Conservation (phyloP, 1,140 invertebrate species). For the Thrips palmi region DNA sequence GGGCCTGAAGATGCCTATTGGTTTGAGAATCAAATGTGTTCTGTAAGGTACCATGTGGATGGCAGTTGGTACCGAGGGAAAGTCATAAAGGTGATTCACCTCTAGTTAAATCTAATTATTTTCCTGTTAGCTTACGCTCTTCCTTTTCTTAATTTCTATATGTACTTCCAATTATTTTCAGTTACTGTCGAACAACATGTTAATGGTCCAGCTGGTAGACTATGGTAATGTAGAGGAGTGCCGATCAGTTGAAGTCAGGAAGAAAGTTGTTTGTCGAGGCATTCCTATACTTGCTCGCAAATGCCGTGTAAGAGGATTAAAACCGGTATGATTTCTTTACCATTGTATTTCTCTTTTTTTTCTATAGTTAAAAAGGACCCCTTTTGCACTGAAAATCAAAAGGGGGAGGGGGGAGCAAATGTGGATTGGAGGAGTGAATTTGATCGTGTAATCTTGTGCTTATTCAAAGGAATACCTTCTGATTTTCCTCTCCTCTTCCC, state of each 20-base stretch:
- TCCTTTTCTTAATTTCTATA: not conserved
- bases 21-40: slow-evolving; percentile 37
- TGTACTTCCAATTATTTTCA: not conserved
- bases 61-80: slow-evolving; percentile 32
- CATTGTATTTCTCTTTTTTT: not conserved
- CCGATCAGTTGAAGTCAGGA: slow-evolving; percentile 28
- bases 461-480: slow-evolving; percentile 1
- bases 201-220: slow-evolving; percentile 27
- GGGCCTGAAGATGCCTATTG: slow-evolving; percentile 28
- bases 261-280: slow-evolving; percentile 32
- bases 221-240: slow-evolving; percentile 32
- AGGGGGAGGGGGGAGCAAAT: no score
- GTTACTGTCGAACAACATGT: slow-evolving; percentile 9
- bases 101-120: slow-evolving; percentile 5
- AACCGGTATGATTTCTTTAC: slow-evolving; percentile 21
- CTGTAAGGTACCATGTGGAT: slow-evolving; percentile 38
- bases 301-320: slow-evolving; percentile 22
- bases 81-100: slow-evolving; percentile 19
- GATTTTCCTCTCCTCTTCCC: slow-evolving; percentile 4
- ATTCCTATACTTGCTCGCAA: slow-evolving; percentile 30
- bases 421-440: not conserved
- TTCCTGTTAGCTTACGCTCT: slow-evolving; percentile 10
- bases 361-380: no score
- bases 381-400: no score
- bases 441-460: not conserved